These are phyloP conservation scores for Cydia fagiglandana DNA, from an alignment of 1,140 invertebrate species.

Conservation along the genomic window DNA sequence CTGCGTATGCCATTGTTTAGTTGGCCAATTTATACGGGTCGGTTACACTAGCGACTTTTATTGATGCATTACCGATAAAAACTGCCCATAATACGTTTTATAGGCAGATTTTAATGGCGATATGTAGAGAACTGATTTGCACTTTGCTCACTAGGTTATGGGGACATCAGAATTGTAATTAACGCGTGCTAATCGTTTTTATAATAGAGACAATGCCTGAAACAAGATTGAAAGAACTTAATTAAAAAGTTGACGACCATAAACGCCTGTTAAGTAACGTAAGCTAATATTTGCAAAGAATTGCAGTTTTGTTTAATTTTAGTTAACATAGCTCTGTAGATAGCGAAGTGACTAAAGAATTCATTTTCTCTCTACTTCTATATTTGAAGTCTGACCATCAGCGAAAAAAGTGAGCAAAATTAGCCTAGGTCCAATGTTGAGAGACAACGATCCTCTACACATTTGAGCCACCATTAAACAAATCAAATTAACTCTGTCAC, in stretches of 20 bases:
- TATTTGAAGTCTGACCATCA: too few species aligned
- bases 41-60: slow-evolving; percentile 77
- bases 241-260: neutral
- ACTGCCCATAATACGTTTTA: slow-evolving; percentile 74
- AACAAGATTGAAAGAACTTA: neutral
- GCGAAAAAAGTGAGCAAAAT: too few species aligned
- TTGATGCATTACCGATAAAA: slow-evolving; percentile 78
- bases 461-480: slow-evolving; percentile 9
- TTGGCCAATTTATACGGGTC: slow-evolving; percentile 78
- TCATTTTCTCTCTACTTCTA: too few species aligned
- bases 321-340: too few species aligned
- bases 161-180: slow-evolving; percentile 3
- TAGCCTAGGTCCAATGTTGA: too few species aligned
- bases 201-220: neutral
- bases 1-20: slow-evolving; percentile 75
- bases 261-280: too few species aligned
- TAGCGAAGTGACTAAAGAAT: too few species aligned
- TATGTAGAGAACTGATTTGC: slow-evolving; percentile 60
- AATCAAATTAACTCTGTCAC: slow-evolving; percentile 29
- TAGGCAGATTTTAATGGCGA: slow-evolving; percentile 73
- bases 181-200: neutral
- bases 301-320: too few species aligned
- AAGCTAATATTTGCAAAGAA: too few species aligned
- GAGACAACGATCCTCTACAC: neutral
- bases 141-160: slow-evolving; percentile 50